Percentiles rank a stretch among this genome's conserved stretches.
phyloP scores from a whole-genome alignment of 2,888 invertebrate species.

The Phyto melanocephala region DNA sequence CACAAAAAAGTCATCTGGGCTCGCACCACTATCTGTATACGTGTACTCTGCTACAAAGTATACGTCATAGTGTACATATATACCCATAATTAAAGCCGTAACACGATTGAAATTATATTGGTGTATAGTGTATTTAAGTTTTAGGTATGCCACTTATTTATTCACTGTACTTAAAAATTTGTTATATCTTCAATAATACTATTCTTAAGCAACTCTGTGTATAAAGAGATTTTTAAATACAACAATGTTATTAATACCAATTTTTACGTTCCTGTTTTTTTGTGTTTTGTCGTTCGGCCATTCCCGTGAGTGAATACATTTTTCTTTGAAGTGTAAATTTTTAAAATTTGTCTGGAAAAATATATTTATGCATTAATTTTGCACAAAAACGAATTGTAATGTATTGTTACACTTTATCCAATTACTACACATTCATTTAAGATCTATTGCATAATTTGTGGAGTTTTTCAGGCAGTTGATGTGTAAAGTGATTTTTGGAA shows the following conservation, averaged over 20 bases:
- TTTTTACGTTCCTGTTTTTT: conserved; percentile 31
- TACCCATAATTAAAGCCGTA: no score
- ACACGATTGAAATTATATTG: no score
- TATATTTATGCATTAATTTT: conserved; percentile 77
- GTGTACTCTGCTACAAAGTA: no score
- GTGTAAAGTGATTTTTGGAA: conserved; percentile 40
- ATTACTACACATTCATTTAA: conserved; percentile 28
- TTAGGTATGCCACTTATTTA: no score
- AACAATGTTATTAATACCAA: neutral
- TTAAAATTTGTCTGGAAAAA: conserved; percentile 75
- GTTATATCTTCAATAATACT: neutral
- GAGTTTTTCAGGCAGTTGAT: conserved; percentile 35
- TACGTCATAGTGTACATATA: no score
- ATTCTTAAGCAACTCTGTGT: neutral
- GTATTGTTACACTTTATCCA: conserved; percentile 29
- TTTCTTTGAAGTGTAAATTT: conserved; percentile 82
- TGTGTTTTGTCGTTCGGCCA: conserved; percentile 84
- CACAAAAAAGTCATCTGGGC: no score
- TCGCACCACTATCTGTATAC: no score
- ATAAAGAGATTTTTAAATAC: neutral
- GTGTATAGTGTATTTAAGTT: no score
- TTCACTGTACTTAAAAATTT: no score
- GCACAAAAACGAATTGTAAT: conserved; percentile 70
- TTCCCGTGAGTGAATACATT: conserved; percentile 85
- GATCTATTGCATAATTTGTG: conserved; percentile 55